Conservation (phyloP, 2,797 vertebrate genomes). For the Rhynchonycteris naso region DNA sequence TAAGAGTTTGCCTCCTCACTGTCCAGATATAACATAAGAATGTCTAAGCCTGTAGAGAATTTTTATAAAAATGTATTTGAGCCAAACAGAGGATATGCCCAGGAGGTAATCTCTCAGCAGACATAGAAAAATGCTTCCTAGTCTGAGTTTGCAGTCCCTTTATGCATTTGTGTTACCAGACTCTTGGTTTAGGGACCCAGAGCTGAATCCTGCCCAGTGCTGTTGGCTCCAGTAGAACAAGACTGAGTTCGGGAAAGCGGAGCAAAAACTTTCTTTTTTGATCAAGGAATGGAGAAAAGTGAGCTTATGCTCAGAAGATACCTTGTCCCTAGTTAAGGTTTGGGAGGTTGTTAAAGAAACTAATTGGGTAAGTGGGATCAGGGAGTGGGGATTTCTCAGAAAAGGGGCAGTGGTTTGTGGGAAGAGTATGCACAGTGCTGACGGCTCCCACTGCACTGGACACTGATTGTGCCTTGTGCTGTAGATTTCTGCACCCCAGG, state of each 20-base stretch:
- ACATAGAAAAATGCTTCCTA: background rate
- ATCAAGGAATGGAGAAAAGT: background rate
- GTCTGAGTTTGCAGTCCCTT: background rate
- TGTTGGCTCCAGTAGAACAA: background rate
- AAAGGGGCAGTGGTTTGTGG: background rate
- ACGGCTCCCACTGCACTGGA: too few relatives aligned
- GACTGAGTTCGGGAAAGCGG: background rate
- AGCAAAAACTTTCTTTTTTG: background rate
- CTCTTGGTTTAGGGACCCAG: background rate
- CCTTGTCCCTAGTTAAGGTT: background rate
- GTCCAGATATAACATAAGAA: background rate
- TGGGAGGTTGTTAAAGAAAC: background rate
- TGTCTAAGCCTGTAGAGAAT: background rate
- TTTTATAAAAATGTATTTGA: background rate
- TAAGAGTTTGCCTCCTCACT: too few relatives aligned
- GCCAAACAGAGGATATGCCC: background rate
- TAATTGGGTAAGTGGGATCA: background rate
- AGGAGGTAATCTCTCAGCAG: background rate
- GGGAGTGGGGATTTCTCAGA: background rate
- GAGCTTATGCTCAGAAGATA: background rate
- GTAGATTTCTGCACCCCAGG: background rate
- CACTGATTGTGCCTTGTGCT: background rate
- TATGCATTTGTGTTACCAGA: background rate
- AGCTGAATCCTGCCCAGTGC: background rate
- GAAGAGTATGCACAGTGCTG: background rate